Conservation (phyloP, 2,797 vertebrate genomes). For the Leuciscus waleckii region DNA sequence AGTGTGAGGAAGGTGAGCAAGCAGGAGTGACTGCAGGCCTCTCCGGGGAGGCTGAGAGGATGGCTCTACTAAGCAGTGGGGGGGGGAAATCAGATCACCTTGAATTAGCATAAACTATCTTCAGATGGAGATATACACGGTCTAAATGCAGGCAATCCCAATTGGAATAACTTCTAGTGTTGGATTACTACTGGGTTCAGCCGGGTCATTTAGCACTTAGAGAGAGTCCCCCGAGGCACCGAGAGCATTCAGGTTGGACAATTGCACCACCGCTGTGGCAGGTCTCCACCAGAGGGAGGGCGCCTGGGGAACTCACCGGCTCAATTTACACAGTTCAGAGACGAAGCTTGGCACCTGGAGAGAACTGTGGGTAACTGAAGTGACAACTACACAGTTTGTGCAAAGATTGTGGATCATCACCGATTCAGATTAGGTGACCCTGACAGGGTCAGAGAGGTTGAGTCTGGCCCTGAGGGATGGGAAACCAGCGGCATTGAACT, state of each 20-base stretch:
- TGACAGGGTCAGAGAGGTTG: conserved; percentile 6
- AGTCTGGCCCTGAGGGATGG: conserved; percentile 1
- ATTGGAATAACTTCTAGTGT: conserved; percentile 74
- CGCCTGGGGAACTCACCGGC: conserved; percentile 73
- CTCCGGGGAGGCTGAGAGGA: conserved; percentile 65
- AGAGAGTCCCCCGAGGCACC: conserved; percentile 72
- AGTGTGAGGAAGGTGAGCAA: neutral
- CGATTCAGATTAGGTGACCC: conserved; percentile 37
- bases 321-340: conserved; percentile 77
- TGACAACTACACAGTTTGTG: conserved; percentile 72
- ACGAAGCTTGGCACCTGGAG: conserved; percentile 71
- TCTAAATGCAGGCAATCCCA: conserved; percentile 73
- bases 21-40: conserved; percentile 61
- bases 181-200: conserved; percentile 79
- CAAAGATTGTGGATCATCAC: conserved; percentile 41
- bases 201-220: conserved; percentile 81
- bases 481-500: neutral
- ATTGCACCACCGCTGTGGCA: conserved; percentile 78
- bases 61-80: conserved; percentile 72
- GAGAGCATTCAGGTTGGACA: conserved; percentile 77
- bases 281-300: conserved; percentile 65
- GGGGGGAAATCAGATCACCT: conserved; percentile 81
- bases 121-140: conserved; percentile 74
- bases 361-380: conserved; percentile 64
- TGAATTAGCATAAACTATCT: conserved; percentile 83